Conservation (phyloP, 2,113 vertebrate genomes). For the Aix galericulata region DNA sequence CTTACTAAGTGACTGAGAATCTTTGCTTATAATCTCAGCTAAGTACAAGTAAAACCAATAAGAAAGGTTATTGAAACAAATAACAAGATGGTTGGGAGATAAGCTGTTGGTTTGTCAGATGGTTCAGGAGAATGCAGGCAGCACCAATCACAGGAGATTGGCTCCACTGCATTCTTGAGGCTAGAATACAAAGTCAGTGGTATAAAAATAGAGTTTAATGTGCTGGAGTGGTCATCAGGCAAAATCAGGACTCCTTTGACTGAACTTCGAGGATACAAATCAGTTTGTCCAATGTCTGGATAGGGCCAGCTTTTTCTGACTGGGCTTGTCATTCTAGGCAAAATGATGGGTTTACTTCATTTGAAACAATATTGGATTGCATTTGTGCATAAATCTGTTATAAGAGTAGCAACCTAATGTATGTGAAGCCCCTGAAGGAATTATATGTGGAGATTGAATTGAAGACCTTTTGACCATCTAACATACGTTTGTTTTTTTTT, state of each 20-base stretch:
- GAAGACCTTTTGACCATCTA: background rate
- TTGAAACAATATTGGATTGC: background rate
- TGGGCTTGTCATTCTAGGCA: background rate
- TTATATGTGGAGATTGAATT: background rate
- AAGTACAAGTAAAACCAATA: background rate
- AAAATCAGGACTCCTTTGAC: background rate
- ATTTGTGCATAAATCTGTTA: background rate
- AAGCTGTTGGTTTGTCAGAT: background rate
- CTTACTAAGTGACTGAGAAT: background rate
- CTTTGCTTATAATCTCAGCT: background rate
- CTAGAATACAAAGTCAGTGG: background rate
- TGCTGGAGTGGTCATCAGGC: background rate
- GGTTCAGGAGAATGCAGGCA: background rate
- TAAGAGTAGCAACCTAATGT: background rate
- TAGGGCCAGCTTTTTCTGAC: background rate
- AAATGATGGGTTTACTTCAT: background rate
- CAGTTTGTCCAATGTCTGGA: background rate
- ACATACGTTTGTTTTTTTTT: background rate
- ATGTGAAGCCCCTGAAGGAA: background rate
- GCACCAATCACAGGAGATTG: rapidly evolving
- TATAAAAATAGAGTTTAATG: background rate
- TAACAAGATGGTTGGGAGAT: background rate
- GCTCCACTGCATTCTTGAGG: background rate
- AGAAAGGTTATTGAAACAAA: background rate
- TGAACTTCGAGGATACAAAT: background rate